Evolutionary conservation across 2,113 vertebrate genomes (phyloP).

Genomic region (Cyanistes caeruleus): DNA sequence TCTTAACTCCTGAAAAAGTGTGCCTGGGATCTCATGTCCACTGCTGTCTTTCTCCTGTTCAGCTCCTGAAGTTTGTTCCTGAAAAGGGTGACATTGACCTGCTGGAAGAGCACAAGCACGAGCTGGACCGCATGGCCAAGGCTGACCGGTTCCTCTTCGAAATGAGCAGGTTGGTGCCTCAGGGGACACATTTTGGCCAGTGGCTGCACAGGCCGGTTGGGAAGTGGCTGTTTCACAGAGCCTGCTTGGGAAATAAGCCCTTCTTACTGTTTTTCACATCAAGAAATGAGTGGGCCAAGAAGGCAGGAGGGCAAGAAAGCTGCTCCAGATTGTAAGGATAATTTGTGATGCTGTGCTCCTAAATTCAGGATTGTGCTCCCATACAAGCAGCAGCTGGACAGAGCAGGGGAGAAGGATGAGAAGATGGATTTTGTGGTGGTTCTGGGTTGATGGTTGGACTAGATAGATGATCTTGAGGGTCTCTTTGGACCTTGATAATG

Average conservation of each 20-base stretch:
- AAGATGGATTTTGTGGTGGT: not conserved
- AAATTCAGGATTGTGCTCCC: not conserved
- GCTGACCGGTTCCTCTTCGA: conserved; percentile 97
- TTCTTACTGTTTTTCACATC: not conserved
- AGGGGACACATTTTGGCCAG: not conserved
- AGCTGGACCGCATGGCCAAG: conserved; percentile 96
- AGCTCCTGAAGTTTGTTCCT: conserved; percentile 97
- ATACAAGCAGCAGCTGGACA: not conserved
- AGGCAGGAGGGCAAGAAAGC: not conserved
- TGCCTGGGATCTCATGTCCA: not conserved
- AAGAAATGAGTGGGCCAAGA: not conserved
- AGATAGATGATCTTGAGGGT: not conserved
- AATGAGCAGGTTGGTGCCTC: conserved; percentile 91
- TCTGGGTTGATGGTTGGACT: not conserved
- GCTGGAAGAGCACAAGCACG: conserved; percentile 95
- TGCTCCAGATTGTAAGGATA: not conserved
- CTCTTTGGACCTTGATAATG: not conserved
- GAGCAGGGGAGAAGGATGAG: not conserved
- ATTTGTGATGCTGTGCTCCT: not conserved
- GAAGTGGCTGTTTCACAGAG: not conserved
- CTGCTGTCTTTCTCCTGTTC: not conserved
- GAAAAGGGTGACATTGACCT: conserved; percentile 96
- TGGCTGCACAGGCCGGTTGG: accelerated
- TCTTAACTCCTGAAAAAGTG: not conserved
- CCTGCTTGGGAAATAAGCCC: not conserved